Percentiles rank a stretch among this genome's conserved stretches.
Conservation (phyloP, 1,140 invertebrate genomes). For the Acromyrmex echinatior region DNA sequence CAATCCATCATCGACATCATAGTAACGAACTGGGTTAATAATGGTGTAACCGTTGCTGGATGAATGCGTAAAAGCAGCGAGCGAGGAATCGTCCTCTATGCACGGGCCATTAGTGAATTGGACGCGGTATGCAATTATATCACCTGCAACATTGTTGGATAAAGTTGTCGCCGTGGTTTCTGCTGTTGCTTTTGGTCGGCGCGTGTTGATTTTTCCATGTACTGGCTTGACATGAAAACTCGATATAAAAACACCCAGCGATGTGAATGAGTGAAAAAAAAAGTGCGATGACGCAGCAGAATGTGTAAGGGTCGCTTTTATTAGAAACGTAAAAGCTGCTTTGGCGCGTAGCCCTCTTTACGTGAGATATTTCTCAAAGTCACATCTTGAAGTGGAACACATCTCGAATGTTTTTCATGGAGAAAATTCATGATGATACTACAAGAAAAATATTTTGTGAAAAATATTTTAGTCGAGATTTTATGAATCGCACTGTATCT, state of each 20-base stretch:
- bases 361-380: slow-evolving; percentile 26
- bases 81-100: slow-evolving; percentile 28
- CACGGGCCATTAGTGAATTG: slow-evolving; percentile 73
- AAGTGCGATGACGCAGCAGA: slow-evolving; percentile 11
- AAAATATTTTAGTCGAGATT: background rate
- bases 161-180: slow-evolving; percentile 32
- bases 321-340: slow-evolving; percentile 37
- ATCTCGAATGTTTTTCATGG: background rate
- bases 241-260: background rate
- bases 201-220: slow-evolving; percentile 23
- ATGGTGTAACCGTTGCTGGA: slow-evolving; percentile 50
- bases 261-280: background rate
- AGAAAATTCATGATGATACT: background rate
- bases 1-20: slow-evolving; percentile 66
- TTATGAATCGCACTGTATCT: background rate
- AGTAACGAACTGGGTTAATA: slow-evolving; percentile 73
- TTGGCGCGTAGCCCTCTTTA: background rate
- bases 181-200: background rate
- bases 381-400: background rate
- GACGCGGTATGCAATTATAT: slow-evolving; percentile 55
- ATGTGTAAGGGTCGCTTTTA: slow-evolving; percentile 21
- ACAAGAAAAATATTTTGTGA: background rate
- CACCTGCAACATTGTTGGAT: background rate
- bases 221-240: background rate
- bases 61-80: slow-evolving; percentile 63